These are phyloP conservation scores for Nemotelus nigrinus DNA, from an alignment of 2,888 invertebrate species.

Conservation along the genomic window DNA sequence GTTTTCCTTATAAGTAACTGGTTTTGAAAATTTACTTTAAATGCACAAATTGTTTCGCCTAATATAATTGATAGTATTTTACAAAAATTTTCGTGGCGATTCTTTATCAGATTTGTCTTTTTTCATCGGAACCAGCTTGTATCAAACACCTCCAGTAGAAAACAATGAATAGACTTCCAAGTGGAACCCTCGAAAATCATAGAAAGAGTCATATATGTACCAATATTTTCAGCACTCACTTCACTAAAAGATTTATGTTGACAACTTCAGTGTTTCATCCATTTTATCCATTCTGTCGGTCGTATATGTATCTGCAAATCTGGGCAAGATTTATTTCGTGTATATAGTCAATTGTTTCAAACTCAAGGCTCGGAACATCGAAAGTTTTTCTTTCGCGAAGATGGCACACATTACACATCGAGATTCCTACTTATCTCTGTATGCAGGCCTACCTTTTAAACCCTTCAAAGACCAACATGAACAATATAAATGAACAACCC, in stretches of 20 bases:
- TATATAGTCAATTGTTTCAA: not conserved
- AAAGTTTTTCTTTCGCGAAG: not conserved
- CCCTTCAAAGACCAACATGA: not conserved
- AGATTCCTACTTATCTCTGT: not conserved
- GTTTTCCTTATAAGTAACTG: too few species aligned
- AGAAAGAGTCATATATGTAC: too few species aligned
- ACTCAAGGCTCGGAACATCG: not conserved
- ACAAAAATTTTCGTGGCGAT: too few species aligned
- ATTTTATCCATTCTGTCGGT: constrained; percentile 10
- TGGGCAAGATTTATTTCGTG: not conserved
- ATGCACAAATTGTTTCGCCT: too few species aligned
- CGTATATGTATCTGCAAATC: not conserved
- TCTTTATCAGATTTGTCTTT: too few species aligned
- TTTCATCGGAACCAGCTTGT: too few species aligned
- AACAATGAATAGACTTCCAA: too few species aligned
- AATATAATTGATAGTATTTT: too few species aligned
- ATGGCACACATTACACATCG: not conserved
- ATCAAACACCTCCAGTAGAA: too few species aligned
- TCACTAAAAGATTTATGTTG: constrained; percentile 24
- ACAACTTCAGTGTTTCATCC: constrained; percentile 30
- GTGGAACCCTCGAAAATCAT: too few species aligned
- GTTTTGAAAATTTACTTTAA: too few species aligned
- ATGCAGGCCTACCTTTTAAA: not conserved
- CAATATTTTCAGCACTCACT: not conserved
- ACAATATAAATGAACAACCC: not conserved